A percentile compares a stretch with the other conserved stretches of the same genome.
Conservation (phyloP, 37 sponge, comb jelly and placozoan species). For the Theonella swinhoei region DNA sequence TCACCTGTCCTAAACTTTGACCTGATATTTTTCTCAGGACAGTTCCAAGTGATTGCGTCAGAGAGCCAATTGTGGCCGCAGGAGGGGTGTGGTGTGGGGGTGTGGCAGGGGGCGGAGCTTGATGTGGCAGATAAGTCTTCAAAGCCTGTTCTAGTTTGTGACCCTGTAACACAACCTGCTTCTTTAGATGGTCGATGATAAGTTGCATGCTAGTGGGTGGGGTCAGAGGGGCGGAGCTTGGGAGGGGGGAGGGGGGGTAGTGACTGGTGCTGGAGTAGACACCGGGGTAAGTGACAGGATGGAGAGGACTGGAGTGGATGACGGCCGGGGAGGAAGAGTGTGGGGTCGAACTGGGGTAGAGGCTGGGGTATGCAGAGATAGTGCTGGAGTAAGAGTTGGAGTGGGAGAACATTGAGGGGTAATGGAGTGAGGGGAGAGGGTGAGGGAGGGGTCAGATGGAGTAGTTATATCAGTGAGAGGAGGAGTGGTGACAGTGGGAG, state of each 20-base stretch:
- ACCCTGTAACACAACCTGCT: not conserved
- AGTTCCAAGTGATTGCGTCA: too few relatives aligned
- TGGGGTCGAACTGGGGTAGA: not conserved
- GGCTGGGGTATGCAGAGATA: not conserved
- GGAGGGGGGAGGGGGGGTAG: not conserved
- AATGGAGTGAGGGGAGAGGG: not conserved
- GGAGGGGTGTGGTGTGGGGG: too few relatives aligned
- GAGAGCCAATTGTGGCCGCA: too few relatives aligned
- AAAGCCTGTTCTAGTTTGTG: conserved; percentile 4
- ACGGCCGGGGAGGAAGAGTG: not conserved
- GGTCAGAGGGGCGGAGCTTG: not conserved
- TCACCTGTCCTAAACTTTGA: too few relatives aligned
- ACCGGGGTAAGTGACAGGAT: not conserved
- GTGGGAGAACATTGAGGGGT: not conserved
- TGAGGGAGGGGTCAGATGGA: not conserved
- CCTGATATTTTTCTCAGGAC: too few relatives aligned
- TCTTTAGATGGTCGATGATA: not conserved
- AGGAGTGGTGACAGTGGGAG: not conserved
- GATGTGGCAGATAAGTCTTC: not conserved
- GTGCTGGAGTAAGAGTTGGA: not conserved
- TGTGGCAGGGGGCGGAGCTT: too few relatives aligned
- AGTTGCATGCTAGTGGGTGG: not conserved
- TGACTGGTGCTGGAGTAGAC: too few relatives aligned
- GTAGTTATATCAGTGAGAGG: not conserved
- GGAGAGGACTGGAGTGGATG: not conserved